Evolutionary conservation across 2,113 vertebrate genomes (phyloP).

Genomic region (Vulpes ferrilata): DNA sequence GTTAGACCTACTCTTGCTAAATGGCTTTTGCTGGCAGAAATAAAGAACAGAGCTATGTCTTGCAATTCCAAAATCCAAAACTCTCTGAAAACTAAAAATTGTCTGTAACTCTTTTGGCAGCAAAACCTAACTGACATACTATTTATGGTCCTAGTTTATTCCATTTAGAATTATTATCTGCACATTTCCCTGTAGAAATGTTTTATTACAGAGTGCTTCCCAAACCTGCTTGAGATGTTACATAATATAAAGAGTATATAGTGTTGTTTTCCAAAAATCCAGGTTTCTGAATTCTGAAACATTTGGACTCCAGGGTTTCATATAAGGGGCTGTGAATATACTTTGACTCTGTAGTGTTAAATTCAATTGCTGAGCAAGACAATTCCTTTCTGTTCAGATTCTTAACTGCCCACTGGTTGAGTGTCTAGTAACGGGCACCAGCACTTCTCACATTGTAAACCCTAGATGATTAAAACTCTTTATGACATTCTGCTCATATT

Average conservation of each 20-base stretch:
- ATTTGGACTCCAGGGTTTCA: slow-evolving; percentile 40
- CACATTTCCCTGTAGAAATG: slow-evolving; percentile 27
- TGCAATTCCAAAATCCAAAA: slow-evolving; percentile 35
- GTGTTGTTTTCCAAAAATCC: slow-evolving; percentile 15
- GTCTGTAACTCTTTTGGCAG: background rate
- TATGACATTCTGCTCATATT: background rate
- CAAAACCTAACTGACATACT: slow-evolving; percentile 23
- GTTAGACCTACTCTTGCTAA: background rate
- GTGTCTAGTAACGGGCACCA: background rate
- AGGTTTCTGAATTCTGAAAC: slow-evolving; percentile 49
- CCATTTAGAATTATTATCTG: background rate
- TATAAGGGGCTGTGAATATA: background rate
- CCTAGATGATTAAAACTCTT: slow-evolving; percentile 34
- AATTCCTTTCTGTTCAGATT: background rate
- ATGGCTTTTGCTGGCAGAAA: background rate
- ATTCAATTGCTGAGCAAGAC: background rate
- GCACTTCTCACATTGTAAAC: background rate
- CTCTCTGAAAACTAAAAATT: slow-evolving; percentile 5
- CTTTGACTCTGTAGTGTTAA: background rate
- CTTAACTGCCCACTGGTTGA: background rate
- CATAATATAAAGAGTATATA: background rate
- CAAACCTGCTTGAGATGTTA: background rate
- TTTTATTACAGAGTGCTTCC: background rate
- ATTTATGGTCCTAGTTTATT: slow-evolving; percentile 52
- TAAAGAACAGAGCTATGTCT: background rate